Evolutionary conservation across 2,797 vertebrate species (phyloP).

Genomic region (Gastrophryne carolinensis): DNA sequence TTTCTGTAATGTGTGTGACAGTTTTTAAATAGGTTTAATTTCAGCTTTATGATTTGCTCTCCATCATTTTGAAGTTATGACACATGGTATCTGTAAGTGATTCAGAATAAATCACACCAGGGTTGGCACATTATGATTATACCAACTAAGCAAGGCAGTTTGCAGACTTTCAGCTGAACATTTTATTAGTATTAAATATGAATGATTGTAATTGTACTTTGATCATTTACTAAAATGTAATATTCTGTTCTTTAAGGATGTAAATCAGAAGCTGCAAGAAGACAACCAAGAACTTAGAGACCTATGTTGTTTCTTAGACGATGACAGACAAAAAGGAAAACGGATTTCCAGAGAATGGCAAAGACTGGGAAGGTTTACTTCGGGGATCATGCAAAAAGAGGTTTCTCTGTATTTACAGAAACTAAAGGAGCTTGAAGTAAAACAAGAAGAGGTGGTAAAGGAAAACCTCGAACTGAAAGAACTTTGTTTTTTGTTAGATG

Average conservation of each 20-base stretch:
- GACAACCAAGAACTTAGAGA: slow-evolving; percentile 96
- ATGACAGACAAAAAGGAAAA: slow-evolving; percentile 94
- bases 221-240: slow-evolving; percentile 40
- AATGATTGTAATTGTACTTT: background rate
- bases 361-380: slow-evolving; percentile 86
- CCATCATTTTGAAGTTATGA: background rate
- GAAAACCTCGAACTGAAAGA: slow-evolving; percentile 94
- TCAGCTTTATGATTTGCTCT: background rate
- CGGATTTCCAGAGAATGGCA: slow-evolving; percentile 93
- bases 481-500: slow-evolving; percentile 88
- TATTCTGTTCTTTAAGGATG: slow-evolving; percentile 76
- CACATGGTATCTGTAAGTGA: background rate
- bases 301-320: slow-evolving; percentile 94
- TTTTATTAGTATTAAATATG: slow-evolving; percentile 6
- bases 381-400: slow-evolving; percentile 90
- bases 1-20: background rate
- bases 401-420: slow-evolving; percentile 90
- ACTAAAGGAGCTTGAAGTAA: slow-evolving; percentile 88
- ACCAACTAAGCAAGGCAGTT: background rate
- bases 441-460: slow-evolving; percentile 85
- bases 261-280: slow-evolving; percentile 95
- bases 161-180: background rate
- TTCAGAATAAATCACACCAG: slow-evolving; percentile 1
- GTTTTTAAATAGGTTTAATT: background rate
- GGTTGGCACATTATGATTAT: background rate